Evolutionary conservation across 2,888 invertebrate species (phyloP), one percentile per base, ranked within the genome.

Genomic region (Andricus curvator): DNA sequence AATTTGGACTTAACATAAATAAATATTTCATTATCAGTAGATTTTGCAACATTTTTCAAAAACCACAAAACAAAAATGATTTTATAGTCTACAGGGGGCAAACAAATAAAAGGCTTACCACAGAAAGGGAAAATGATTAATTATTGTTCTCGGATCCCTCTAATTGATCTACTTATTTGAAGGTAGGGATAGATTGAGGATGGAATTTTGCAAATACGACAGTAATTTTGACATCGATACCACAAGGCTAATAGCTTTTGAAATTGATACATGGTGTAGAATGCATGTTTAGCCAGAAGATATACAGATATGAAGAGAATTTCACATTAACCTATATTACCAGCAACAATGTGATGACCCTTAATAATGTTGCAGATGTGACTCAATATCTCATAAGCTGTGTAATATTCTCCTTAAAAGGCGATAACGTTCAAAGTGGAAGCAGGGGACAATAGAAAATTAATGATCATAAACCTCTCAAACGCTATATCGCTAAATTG

Each of bases 361-460:
- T 51, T 20, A 70, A 70, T 70, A 70, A 70, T 48, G 20, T 25
- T 25, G 20, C 48, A 70, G 48, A 17, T 51, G 25, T 48, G 29
- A 17, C 29, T 51, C 44, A 70, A 29, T 8, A 20, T 70, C 68
- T 51, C 68, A 25, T 51, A 48, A 70, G 68, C 20, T 22, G 68
- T 11, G 48, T 51, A 70, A 70, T 70, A 70, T 70, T 44, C 29
- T 48, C 48, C 29, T 70, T 70, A 70, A 70, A 70, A 48, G 48
- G 29, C 48, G 48, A 51, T 29, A 29, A 25, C 17, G 11, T 70
- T 70, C 48, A 29, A 70, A 17, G 25, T 48, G 68, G 68, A 70
- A 70, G 29, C 25, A 17, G 17, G 15, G 13, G 48, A 20, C 48
- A 51, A 70, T 3, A 48, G 48, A 48, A 70, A 70, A 51, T 68